Evolutionary conservation across 2,113 vertebrate genomes (phyloP).

Genomic region (Lasiurus cinereus): DNA sequence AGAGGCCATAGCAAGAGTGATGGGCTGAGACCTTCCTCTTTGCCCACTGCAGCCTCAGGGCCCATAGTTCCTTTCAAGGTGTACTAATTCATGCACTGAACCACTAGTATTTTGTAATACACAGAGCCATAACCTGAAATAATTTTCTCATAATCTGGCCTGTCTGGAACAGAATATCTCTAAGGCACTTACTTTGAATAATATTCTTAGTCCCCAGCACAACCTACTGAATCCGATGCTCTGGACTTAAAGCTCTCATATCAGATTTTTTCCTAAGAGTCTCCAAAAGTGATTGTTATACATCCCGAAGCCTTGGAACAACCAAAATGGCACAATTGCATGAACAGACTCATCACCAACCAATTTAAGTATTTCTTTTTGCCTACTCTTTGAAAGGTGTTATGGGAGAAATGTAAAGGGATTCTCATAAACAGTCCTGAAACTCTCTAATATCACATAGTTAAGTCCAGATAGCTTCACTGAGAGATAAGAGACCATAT

Average conservation of each 20-base stretch:
- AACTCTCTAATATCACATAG: background rate
- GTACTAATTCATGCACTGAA: too few species aligned
- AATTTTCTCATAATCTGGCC: background rate
- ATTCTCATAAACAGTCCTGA: background rate
- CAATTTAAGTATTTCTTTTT: conserved; percentile 1
- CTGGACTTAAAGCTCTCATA: background rate
- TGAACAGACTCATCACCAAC: background rate
- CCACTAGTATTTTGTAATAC: background rate
- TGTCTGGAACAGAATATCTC: background rate
- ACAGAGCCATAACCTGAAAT: conserved; percentile 11
- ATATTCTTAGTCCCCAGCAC: background rate
- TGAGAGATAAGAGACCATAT: background rate
- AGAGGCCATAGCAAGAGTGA: too few species aligned
- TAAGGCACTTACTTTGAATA: background rate
- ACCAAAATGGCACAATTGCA: background rate
- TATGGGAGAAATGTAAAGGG: background rate
- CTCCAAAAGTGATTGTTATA: background rate
- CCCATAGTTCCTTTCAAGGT: too few species aligned
- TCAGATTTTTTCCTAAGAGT: background rate
- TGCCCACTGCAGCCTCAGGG: too few species aligned
- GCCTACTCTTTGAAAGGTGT: background rate
- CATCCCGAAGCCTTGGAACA: background rate
- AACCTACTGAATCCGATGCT: background rate
- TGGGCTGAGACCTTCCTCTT: too few species aligned
- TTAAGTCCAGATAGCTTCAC: background rate